Percentiles rank a stretch among this genome's conserved stretches.
These are phyloP conservation scores for Tachycineta bicolor DNA, from an alignment of 2,113 vertebrate genomes.

Conservation along the genomic window DNA sequence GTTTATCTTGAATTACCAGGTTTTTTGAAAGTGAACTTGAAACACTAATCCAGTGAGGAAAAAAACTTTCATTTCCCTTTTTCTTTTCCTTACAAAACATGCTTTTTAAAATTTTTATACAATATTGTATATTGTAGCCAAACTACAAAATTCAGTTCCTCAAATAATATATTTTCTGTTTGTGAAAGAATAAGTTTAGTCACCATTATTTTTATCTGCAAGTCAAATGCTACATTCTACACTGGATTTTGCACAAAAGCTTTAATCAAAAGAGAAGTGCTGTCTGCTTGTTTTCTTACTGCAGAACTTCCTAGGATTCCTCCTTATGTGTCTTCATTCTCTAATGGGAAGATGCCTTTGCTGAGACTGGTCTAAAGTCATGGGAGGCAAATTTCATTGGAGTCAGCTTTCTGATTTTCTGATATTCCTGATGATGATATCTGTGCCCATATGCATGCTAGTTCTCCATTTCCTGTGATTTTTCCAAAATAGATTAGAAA, in stretches of 20 bases:
- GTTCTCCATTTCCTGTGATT: not conserved
- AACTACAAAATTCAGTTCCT: not conserved
- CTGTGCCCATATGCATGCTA: not conserved
- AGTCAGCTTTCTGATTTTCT: slow-evolving; percentile 30
- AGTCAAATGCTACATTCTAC: not conserved
- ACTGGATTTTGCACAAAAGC: not conserved
- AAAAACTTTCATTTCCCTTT: not conserved
- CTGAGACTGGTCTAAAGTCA: slow-evolving; percentile 15
- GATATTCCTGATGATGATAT: slow-evolving; percentile 7
- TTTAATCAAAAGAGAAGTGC: not conserved
- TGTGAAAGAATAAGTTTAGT: not conserved
- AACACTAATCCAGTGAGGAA: not conserved
- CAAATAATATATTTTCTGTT: not conserved
- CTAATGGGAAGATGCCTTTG: not conserved
- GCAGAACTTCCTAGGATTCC: slow-evolving; percentile 34
- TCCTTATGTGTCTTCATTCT: slow-evolving; percentile 8
- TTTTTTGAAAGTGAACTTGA: not conserved
- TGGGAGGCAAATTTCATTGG: not conserved
- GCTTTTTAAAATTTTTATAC: not conserved
- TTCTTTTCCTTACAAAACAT: not conserved
- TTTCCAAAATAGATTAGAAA: not conserved
- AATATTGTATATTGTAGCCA: not conserved
- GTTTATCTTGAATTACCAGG: not conserved
- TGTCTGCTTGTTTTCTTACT: not conserved
- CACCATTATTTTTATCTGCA: not conserved